A percentile compares a stretch with the other conserved stretches of the same genome.
Conservation (phyloP, 2,113 vertebrate genomes). For the Hemicordylus capensis region DNA sequence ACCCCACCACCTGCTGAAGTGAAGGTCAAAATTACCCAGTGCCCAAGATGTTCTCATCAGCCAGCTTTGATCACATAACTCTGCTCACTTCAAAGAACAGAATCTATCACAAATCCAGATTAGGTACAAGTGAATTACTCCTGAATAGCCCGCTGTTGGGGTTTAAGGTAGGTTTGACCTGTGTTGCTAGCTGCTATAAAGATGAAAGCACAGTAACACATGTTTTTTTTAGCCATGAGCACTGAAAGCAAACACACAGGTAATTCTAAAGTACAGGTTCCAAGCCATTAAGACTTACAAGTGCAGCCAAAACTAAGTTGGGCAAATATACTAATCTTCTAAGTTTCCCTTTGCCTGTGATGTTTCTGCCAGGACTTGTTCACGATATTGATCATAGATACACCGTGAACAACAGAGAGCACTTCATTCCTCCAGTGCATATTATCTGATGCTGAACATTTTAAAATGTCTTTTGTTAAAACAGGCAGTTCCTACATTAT, state of each 20-base stretch:
- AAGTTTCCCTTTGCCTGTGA: background rate
- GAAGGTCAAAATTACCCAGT: background rate
- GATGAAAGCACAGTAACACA: background rate
- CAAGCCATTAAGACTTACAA: background rate
- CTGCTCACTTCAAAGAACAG: background rate
- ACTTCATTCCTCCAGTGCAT: background rate
- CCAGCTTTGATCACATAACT: background rate
- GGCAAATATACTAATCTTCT: accelerated
- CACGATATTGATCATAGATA: background rate
- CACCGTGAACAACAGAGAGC: background rate
- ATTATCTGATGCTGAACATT: background rate
- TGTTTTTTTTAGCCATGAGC: accelerated
- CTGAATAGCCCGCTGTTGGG: no score
- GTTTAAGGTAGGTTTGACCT: background rate
- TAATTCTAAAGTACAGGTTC: background rate
- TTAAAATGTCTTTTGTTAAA: constrained; percentile 10
- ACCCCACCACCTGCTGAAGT: background rate
- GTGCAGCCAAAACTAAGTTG: background rate
- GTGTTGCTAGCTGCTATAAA: background rate
- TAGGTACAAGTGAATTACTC: background rate
- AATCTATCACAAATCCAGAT: background rate
- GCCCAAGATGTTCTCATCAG: background rate
- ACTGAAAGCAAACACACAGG: background rate
- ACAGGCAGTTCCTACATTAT: background rate
- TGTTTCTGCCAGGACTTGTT: background rate